These are phyloP conservation scores for Hozukius guyotensis DNA, from an alignment of 2,797 vertebrate species.

Conservation along the genomic window DNA sequence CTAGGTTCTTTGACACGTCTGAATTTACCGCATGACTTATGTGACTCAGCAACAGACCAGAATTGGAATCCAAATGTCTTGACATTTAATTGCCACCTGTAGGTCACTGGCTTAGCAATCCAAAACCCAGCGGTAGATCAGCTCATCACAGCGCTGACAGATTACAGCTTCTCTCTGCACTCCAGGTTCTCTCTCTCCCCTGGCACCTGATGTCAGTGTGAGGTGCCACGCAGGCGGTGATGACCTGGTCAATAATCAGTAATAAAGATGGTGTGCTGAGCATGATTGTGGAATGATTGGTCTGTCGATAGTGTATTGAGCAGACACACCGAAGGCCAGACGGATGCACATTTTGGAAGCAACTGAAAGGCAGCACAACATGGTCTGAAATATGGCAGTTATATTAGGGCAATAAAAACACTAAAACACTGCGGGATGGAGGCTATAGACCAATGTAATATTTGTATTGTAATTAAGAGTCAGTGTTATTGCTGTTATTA, in stretches of 20 bases:
- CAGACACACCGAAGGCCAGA: conserved; percentile 65
- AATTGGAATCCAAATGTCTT: conserved; percentile 81
- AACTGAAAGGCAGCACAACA: conserved; percentile 57
- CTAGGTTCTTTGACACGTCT: conserved; percentile 63
- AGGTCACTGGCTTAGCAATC: conserved; percentile 71
- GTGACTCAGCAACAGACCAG: conserved; percentile 69
- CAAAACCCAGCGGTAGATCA: conserved; percentile 72
- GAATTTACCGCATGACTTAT: conserved; percentile 72
- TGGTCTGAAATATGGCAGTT: conserved; percentile 53
- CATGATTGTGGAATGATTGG: conserved; percentile 95
- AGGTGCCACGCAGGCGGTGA: conserved; percentile 81
- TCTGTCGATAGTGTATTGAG: conserved; percentile 89
- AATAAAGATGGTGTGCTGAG: conserved; percentile 95
- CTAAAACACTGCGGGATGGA: conserved; percentile 21
- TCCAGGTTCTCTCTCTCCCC: conserved; percentile 30
- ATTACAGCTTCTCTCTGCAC: conserved; percentile 41
- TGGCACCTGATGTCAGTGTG: conserved; percentile 88
- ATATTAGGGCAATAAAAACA: conserved; percentile 55
- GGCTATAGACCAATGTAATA: not conserved
- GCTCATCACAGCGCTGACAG: conserved; percentile 72
- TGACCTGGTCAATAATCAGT: conserved; percentile 94
- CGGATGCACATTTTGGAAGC: conserved; percentile 69
- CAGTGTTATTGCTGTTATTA: not conserved
- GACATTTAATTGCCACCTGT: conserved; percentile 82
- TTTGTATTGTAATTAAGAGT: not conserved